Conservation (phyloP, 2,113 vertebrate species). For the Procavia capensis region DNA sequence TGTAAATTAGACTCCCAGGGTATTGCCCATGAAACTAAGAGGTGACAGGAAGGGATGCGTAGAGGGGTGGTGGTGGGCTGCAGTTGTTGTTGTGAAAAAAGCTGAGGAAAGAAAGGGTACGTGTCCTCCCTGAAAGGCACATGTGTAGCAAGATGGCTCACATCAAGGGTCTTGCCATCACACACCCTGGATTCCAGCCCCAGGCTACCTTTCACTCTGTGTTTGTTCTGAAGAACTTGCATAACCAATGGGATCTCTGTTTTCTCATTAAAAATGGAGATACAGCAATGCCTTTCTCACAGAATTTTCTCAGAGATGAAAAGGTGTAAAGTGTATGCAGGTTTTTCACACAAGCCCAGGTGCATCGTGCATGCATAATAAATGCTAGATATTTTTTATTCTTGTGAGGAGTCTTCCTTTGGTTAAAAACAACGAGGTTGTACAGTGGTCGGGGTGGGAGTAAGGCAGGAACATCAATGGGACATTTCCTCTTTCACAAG, state of each 20-base stretch:
- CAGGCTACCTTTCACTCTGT: neutral
- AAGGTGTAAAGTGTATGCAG: neutral
- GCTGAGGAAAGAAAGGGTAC: neutral
- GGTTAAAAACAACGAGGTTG: neutral
- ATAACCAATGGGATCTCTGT: neutral
- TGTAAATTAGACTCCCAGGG: neutral
- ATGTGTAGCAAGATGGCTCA: neutral
- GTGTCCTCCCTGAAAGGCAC: neutral
- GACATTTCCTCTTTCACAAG: conserved; percentile 16
- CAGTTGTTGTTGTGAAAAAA: neutral
- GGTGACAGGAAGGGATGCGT: neutral
- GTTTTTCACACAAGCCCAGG: neutral
- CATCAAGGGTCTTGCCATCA: neutral
- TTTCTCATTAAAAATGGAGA: neutral
- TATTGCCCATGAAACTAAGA: neutral
- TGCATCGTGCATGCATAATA: neutral
- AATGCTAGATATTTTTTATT: neutral
- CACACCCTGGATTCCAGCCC: neutral
- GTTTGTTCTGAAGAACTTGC: neutral
- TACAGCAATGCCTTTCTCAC: neutral
- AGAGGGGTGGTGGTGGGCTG: neutral
- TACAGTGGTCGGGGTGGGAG: neutral
- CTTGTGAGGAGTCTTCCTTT: neutral
- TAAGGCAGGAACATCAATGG: neutral
- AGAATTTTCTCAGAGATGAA: neutral